Evolutionary conservation across 2,888 invertebrate genomes (phyloP).

Genomic region (Dryadula phaetusa): DNA sequence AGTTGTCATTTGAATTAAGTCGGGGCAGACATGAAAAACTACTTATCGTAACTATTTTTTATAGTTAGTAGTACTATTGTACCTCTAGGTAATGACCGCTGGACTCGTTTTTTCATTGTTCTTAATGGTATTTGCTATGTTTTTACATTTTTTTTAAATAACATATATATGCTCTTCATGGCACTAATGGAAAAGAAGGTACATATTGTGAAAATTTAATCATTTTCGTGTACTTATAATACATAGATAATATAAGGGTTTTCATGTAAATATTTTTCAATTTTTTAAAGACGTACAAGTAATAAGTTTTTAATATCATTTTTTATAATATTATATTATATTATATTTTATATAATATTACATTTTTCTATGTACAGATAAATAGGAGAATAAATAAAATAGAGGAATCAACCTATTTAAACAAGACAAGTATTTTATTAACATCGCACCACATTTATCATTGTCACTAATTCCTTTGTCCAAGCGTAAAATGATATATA

Average conservation of each 20-base stretch:
- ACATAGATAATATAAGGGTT: too few relatives aligned
- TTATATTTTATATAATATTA: too few relatives aligned
- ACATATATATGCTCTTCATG: too few relatives aligned
- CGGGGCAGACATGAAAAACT: slow-evolving; percentile 79
- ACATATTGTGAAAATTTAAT: too few relatives aligned
- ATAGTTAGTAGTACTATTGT: slow-evolving; percentile 59
- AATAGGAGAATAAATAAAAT: not conserved
- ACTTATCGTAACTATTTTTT: slow-evolving; percentile 79
- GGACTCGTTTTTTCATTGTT: slow-evolving; percentile 40
- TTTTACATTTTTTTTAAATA: slow-evolving; percentile 5
- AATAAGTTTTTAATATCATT: too few relatives aligned
- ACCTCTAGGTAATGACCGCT: slow-evolving; percentile 45
- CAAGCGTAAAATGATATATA: slow-evolving; percentile 46
- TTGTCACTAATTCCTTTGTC: slow-evolving; percentile 45
- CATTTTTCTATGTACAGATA: not conserved
- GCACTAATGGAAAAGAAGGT: too few relatives aligned
- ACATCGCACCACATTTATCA: slow-evolving; percentile 30
- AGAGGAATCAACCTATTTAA: slow-evolving; percentile 31
- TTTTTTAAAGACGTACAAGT: too few relatives aligned
- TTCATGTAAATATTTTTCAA: too few relatives aligned
- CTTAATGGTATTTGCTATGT: slow-evolving; percentile 11
- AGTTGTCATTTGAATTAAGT: slow-evolving; percentile 54
- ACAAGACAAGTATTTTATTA: slow-evolving; percentile 28
- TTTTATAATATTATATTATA: too few relatives aligned
- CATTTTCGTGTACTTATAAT: too few relatives aligned